Evolutionary conservation across 2,888 invertebrate genomes (phyloP), one percentile per base, ranked within the genome.

Genomic region (Silvanus unidentatus): DNA sequence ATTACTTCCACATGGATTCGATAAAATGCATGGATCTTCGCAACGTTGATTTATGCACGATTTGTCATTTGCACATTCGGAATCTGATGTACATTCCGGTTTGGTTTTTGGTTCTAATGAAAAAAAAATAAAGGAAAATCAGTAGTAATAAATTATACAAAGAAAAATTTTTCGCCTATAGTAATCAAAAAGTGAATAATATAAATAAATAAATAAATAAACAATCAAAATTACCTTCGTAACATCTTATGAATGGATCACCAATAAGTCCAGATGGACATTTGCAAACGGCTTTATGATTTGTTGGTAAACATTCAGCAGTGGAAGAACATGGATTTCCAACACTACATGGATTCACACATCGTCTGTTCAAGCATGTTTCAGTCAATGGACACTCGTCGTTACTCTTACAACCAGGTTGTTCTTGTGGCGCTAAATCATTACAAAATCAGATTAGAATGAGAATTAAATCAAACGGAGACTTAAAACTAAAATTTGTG

Each of bases 1-100:
- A 50, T 86, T 82, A 8, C 79, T 73, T 39, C 89, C 91, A 64
- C 94, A 95, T 1, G 88, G 86, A 60, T 86, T 83, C 36, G 78
- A 80, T 13, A 84, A 79, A 29, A 73, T 69, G 66, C 93, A 94
- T 1, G 92, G 91, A 62, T 90, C 80, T 64, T 86, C 82, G 63
- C 94, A 94, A 36, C 81, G 79, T 53, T 80, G 78, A 54, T 85
- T 84, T 43, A 89, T 81, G 64, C 94, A 94, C 1, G 91, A 86
- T 62, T 84, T 82, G 22, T 84, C 82, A 2, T 79, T 76, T 0
- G 86, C 76, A 63, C 94, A 94, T 45, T 90, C 86, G 0, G 79
- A 75, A 64, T 92, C 88, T 10, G 76, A 74, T 10, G 75, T 77
- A 59, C 93, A 93, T 61, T 86, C 86, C 2, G 83, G 77, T 45